Percentiles rank a stretch among this genome's conserved stretches.
phyloP scores from a whole-genome alignment of 1,140 invertebrate species.

The Pseudomyrmex dendroicus region DNA sequence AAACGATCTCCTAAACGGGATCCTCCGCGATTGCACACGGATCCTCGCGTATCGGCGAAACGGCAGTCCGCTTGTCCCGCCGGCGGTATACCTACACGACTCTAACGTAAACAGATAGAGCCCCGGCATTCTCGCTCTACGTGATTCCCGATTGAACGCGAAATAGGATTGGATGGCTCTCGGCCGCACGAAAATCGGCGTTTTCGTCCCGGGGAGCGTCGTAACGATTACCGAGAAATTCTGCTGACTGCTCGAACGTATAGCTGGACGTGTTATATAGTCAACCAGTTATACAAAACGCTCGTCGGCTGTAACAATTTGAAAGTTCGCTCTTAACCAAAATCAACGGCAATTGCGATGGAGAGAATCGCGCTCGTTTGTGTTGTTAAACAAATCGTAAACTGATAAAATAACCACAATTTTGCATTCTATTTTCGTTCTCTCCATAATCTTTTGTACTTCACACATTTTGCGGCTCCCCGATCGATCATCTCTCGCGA shows the following conservation, averaged over 20 bases:
- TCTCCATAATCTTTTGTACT: conserved; percentile 13
- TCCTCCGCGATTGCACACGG: conserved; percentile 24
- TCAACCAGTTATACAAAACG: conserved; percentile 37
- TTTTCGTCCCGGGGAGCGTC: conserved; percentile 37
- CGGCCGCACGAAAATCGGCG: conserved; percentile 35
- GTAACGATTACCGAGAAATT: conserved; percentile 63
- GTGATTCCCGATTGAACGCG: conserved; percentile 27
- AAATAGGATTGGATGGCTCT: conserved; percentile 63
- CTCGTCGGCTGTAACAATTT: neutral
- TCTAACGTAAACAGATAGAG: conserved; percentile 45
- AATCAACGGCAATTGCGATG: neutral
- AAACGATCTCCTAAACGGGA: conserved; percentile 49
- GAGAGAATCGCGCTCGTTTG: neutral
- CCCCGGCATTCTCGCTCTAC: conserved; percentile 20
- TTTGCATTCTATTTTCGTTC: neutral
- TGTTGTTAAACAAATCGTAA: neutral
- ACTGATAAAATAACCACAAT: neutral
- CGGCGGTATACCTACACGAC: neutral
- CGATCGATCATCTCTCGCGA: conserved; percentile 48
- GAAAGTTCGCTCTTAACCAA: neutral
- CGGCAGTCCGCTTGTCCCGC: neutral
- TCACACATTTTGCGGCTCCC: neutral
- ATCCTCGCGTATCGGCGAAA: conserved; percentile 32
- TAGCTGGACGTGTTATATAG: conserved; percentile 46
- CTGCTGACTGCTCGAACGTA: conserved; percentile 57